Percentiles rank a stretch among this genome's conserved stretches.
Conservation (phyloP, 2,113 vertebrate species). For the Sebastes schlegelii region DNA sequence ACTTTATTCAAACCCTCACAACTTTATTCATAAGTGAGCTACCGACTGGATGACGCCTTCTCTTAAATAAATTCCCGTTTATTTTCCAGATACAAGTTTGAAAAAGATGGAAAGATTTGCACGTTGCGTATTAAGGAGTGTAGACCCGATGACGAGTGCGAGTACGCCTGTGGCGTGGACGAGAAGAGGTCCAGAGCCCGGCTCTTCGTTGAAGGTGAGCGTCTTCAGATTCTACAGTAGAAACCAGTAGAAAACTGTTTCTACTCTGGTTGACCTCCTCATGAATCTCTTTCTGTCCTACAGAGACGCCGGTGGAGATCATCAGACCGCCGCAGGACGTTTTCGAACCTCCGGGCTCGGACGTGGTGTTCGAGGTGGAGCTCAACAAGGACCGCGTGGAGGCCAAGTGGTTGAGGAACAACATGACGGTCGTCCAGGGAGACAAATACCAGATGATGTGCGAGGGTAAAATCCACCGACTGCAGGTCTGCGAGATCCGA, state of each 20-base stretch:
- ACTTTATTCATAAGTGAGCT: background rate
- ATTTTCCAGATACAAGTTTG: slow-evolving; percentile 89
- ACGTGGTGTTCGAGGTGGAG: slow-evolving; percentile 93
- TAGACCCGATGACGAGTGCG: slow-evolving; percentile 95
- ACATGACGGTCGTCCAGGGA: slow-evolving; percentile 96
- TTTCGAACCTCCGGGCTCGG: slow-evolving; percentile 92
- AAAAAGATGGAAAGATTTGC: slow-evolving; percentile 92
- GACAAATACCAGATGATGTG: slow-evolving; percentile 99
- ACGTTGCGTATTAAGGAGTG: slow-evolving; percentile 94
- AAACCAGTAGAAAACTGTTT: rapidly evolving
- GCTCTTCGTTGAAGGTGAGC: slow-evolving; percentile 96
- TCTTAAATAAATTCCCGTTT: background rate
- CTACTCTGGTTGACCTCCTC: background rate
- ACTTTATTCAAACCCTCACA: background rate
- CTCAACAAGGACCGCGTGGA: slow-evolving; percentile 97
- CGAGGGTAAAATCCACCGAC: slow-evolving; percentile 94
- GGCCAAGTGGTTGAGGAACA: slow-evolving; percentile 97
- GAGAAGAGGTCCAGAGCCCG: slow-evolving; percentile 93
- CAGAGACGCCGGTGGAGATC: slow-evolving; percentile 97
- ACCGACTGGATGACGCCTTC: too few relatives aligned
- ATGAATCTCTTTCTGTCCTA: slow-evolving; percentile 4
- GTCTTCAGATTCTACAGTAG: background rate
- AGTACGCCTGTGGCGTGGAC: slow-evolving; percentile 97
- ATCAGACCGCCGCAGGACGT: slow-evolving; percentile 92
- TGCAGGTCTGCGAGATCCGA: slow-evolving; percentile 95